Conservation (phyloP, 2,797 vertebrate species). For the Setipinna tenuifilis region DNA sequence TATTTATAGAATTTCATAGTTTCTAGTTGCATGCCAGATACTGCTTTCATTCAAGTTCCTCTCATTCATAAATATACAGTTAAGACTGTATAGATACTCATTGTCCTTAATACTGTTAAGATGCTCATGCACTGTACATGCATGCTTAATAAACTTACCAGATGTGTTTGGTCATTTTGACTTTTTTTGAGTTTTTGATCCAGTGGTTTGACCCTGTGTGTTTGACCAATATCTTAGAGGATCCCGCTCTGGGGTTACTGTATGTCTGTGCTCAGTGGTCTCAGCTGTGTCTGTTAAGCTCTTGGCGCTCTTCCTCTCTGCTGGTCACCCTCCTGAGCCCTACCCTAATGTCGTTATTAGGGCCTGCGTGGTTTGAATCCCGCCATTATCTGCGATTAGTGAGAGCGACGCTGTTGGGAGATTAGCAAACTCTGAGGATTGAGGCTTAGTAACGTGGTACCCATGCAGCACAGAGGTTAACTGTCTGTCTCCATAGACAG, state of each 20-base stretch:
- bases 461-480: neutral
- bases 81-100: neutral
- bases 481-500: neutral
- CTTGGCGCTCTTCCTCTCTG: neutral
- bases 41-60: neutral
- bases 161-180: neutral
- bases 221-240: slow-evolving; percentile 10
- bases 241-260: neutral
- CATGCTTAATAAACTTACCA: neutral
- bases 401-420: slow-evolving; percentile 53
- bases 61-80: slow-evolving; percentile 1
- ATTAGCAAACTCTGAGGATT: slow-evolving; percentile 51
- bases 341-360: slow-evolving; percentile 68
- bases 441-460: neutral
- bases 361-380: slow-evolving; percentile 63
- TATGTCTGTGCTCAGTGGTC: neutral
- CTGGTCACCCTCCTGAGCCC: slow-evolving; percentile 55
- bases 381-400: slow-evolving; percentile 75
- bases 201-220: neutral
- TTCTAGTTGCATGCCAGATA: neutral
- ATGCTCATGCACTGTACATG: neutral
- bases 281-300: neutral
- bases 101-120: neutral
- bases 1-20: neutral
- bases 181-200: neutral